Percentiles rank a stretch among this genome's conserved stretches.
These are phyloP conservation scores for Saguinus imperator DNA, from an alignment of 2,113 vertebrate genomes.

Conservation along the genomic window DNA sequence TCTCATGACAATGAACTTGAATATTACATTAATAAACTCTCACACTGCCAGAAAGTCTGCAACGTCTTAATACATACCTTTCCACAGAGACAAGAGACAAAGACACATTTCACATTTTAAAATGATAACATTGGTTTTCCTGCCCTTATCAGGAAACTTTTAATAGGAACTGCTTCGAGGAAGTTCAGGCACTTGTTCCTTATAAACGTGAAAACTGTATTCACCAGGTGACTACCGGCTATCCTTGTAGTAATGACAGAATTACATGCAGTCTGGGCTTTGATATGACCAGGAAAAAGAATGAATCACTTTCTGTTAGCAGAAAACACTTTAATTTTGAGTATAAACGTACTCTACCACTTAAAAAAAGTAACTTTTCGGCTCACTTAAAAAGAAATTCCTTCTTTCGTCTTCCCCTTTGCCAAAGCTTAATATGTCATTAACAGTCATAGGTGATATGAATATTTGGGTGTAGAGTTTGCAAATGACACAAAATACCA, in stretches of 20 bases:
- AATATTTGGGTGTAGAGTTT: background rate
- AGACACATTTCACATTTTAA: slow-evolving; percentile 16
- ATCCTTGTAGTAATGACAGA: background rate
- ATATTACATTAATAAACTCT: background rate
- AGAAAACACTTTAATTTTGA: background rate
- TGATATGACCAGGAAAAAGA: background rate
- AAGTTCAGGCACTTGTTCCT: background rate
- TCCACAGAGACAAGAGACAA: background rate
- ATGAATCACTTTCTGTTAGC: background rate
- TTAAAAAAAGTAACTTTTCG: background rate
- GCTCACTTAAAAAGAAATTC: background rate
- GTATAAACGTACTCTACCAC: background rate
- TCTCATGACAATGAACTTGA: background rate
- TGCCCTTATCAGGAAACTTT: background rate
- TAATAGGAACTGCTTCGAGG: background rate
- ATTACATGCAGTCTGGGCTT: background rate
- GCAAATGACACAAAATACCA: background rate
- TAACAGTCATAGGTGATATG: background rate
- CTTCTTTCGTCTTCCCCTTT: background rate
- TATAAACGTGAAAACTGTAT: background rate
- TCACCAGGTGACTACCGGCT: background rate
- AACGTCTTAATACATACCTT: background rate
- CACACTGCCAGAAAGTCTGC: background rate
- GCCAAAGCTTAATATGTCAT: background rate
- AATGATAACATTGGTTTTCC: background rate